phyloP scores from a whole-genome alignment of 2,797 vertebrate genomes.

The Typhlichthys eigenmanni region DNA sequence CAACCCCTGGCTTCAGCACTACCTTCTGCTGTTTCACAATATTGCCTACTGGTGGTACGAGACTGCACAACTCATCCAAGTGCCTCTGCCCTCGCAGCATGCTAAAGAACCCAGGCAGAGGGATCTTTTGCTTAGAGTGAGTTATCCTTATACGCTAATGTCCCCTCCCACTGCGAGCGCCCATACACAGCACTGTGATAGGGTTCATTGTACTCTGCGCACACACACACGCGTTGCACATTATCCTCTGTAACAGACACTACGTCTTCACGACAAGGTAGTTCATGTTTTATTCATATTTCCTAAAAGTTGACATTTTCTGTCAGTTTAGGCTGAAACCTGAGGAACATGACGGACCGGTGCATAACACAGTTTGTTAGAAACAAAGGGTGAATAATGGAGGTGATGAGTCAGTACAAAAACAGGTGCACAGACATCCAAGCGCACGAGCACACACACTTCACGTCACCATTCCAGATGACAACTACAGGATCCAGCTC shows the following conservation, averaged over 20 bases:
- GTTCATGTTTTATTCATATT: slow-evolving; percentile 53
- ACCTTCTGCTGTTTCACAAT: slow-evolving; percentile 49
- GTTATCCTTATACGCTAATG: slow-evolving; percentile 51
- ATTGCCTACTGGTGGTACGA: slow-evolving; percentile 46
- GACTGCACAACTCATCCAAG: slow-evolving; percentile 29
- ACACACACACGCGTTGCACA: slow-evolving; percentile 10
- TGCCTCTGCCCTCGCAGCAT: slow-evolving; percentile 28
- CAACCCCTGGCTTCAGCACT: slow-evolving; percentile 1
- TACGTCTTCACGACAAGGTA: slow-evolving; percentile 10
- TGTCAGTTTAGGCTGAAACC: slow-evolving; percentile 29
- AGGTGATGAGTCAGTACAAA: neutral
- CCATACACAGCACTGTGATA: slow-evolving; percentile 55
- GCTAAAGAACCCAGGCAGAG: slow-evolving; percentile 34
- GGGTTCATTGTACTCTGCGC: slow-evolving; percentile 20
- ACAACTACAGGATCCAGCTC: too few relatives aligned
- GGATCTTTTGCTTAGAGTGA: slow-evolving; percentile 35
- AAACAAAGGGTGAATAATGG: slow-evolving; percentile 11
- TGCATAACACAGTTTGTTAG: slow-evolving; percentile 26
- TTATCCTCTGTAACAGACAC: too few relatives aligned
- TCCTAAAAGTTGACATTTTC: slow-evolving; percentile 31
- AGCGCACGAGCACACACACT: neutral
- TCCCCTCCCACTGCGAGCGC: slow-evolving; percentile 44
- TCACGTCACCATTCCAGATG: too few relatives aligned
- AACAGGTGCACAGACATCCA: neutral
- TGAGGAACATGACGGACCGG: slow-evolving; percentile 28